Percentiles rank a stretch among this genome's conserved stretches.
These are phyloP conservation scores for Drosophila auraria DNA, from an alignment of 1,140 invertebrate genomes.

Conservation along the genomic window DNA sequence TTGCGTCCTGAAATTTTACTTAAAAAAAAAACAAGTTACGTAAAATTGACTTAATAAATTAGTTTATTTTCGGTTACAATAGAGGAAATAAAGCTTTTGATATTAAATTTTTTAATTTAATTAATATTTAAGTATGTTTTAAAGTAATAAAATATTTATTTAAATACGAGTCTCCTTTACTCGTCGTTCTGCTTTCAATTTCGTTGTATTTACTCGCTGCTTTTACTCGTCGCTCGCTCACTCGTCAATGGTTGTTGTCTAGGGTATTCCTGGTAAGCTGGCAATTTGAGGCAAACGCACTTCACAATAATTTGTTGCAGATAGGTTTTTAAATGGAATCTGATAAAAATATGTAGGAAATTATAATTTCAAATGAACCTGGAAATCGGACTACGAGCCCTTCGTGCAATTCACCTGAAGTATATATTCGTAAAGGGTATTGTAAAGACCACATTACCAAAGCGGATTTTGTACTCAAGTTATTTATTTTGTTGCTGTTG, in stretches of 20 bases:
- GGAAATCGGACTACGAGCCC: no score
- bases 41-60: not conserved
- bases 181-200: not conserved
- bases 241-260: no score
- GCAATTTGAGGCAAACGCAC: no score
- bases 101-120: not conserved
- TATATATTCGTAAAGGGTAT: slow-evolving; percentile 1
- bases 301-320: no score
- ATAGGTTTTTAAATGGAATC: no score
- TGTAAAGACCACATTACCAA: not conserved
- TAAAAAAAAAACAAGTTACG: not conserved
- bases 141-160: not conserved
- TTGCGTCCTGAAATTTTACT: no score
- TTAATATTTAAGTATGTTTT: not conserved
- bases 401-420: not conserved
- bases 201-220: not conserved
- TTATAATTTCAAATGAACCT: no score
- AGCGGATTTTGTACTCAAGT: not conserved
- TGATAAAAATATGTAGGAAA: no score
- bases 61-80: not conserved
- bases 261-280: no score
- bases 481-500: slow-evolving; percentile 34
- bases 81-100: no score
- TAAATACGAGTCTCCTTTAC: no score
- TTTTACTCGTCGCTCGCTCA: no score